Conservation (phyloP, 2,888 invertebrate species). For the Aricia artaxerxes region DNA sequence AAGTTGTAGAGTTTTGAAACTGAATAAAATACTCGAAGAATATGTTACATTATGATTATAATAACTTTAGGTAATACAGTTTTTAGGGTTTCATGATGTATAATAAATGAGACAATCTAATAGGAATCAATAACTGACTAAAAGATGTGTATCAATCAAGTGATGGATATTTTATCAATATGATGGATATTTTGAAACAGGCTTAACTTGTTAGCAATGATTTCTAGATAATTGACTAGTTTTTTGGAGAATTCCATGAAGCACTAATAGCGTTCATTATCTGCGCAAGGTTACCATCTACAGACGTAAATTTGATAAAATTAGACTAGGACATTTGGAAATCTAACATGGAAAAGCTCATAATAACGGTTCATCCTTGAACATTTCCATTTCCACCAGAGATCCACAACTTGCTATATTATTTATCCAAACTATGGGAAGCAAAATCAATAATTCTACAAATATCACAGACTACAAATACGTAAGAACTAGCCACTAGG, state of each 20-base stretch:
- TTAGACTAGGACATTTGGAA: neutral
- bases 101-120: neutral
- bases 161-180: no score
- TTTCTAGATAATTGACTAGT: neutral
- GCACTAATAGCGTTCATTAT: neutral
- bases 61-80: neutral
- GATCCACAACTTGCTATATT: neutral
- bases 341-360: neutral
- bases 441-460: slow-evolving; percentile 68
- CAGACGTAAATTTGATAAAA: slow-evolving; percentile 11
- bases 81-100: neutral
- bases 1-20: neutral
- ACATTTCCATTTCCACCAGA: neutral
- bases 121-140: neutral
- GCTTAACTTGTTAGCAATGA: neutral
- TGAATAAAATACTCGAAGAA: neutral
- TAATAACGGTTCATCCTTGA: neutral
- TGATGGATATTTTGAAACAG: neutral
- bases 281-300: neutral
- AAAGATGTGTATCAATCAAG: neutral
- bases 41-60: neutral
- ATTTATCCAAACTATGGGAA: slow-evolving; percentile 26
- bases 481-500: slow-evolving; percentile 34
- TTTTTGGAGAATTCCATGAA: neutral
- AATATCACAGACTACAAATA: slow-evolving; percentile 47